Conservation (phyloP, 2,888 invertebrate genomes). For the Sicus ferrugineus region DNA sequence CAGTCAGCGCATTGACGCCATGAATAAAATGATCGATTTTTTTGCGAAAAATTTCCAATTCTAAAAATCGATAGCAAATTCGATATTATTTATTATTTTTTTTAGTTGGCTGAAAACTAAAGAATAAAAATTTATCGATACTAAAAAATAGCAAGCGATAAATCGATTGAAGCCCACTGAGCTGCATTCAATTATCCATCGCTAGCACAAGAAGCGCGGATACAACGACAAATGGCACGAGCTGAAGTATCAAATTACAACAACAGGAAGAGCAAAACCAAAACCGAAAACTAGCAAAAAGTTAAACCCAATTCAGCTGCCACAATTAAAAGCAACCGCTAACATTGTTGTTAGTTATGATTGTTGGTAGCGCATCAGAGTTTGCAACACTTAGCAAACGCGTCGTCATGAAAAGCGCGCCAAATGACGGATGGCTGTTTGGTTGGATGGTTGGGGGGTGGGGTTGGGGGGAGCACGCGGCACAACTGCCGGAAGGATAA, state of each 20-base stretch:
- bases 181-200: too few relatives aligned
- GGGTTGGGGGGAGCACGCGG: neutral
- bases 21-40: too few relatives aligned
- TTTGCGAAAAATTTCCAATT: too few relatives aligned
- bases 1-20: too few relatives aligned
- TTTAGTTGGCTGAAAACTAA: too few relatives aligned
- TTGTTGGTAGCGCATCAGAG: neutral
- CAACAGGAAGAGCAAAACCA: neutral
- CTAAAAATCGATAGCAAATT: too few relatives aligned
- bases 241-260: constrained; percentile 10
- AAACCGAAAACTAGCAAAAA: neutral
- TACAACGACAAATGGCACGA: neutral
- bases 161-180: too few relatives aligned
- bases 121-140: too few relatives aligned
- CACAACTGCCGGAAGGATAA: too few relatives aligned
- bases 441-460: neutral
- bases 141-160: too few relatives aligned
- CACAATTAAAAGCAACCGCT: constrained; percentile 8
- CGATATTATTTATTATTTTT: too few relatives aligned
- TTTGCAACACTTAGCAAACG: constrained; percentile 6
- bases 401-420: neutral
- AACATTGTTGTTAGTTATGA: neutral
- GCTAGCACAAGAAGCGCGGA: neutral
- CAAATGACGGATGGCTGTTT: too few relatives aligned
- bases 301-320: neutral